Evolutionary conservation across 2,888 invertebrate genomes (phyloP), one percentile per base, ranked within the genome.

Genomic region (Orthosia incerta): DNA sequence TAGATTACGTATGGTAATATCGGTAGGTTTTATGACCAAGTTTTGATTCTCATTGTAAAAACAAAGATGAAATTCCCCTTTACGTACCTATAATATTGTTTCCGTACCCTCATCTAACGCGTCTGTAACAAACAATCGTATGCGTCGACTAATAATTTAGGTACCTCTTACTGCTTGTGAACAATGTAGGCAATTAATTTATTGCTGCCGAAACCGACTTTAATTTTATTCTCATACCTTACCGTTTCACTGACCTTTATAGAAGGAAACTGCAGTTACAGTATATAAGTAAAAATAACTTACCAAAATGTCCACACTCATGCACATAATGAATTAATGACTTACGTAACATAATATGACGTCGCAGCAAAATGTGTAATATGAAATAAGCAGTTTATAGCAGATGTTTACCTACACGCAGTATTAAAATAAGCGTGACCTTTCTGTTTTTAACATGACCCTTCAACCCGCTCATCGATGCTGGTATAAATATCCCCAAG

Each of bases 401-500:
- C 50, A 68, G 45, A 61, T 83, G 76, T 79, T 63, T 76, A 72
- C 78, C 71, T 73, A 26, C 55, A n/a, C 26, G 48, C 39, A 50
- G n/a, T 86, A 85, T 87, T 87, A 87, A 88, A 89, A 91, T 87
- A 88, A 83, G 66, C 68, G 63, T 88, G 88, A 90, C 91, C 89
- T 90, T 91, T 91, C 87, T 84, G 85, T 90, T 92, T 91, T 90
- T 90, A 91, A 87, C 87, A 62, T 90, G 86, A 91, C 89, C 91
- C 89, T 87, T 86, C 81, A 76, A 83, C 86, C 86, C 69, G 73
- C 79, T 88, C 88, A 85, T 88, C 89, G 85, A 88, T 89, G 86
- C 80, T 80, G 90, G 79, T 93, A 93, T 92, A 94, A 93, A 94
- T 94, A 94, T 88, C 89, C 87, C 87, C 82, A 83, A 89, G 87